phyloP scores from a whole-genome alignment of 2,888 invertebrate species.

The Eutolmus rufibarbis region DNA sequence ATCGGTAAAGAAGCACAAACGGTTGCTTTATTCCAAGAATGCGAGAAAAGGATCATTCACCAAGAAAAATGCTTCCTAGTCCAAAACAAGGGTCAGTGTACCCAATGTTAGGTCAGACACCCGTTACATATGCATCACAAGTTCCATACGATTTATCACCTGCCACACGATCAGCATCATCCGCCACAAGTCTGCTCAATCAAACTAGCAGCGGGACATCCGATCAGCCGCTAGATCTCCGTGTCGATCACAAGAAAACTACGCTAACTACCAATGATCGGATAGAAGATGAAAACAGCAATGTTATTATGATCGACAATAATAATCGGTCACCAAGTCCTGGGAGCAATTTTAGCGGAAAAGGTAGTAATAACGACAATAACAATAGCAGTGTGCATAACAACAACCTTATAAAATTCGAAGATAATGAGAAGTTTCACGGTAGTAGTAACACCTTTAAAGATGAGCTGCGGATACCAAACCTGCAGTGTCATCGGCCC shows the following conservation, averaged over 20 bases:
- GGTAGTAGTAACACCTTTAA: conserved; percentile 48
- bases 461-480: conserved; percentile 58
- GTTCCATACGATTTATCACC: conserved; percentile 74
- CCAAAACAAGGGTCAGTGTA: conserved; percentile 79
- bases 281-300: conserved; percentile 86
- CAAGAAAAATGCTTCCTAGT: conserved; percentile 83
- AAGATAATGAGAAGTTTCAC: conserved; percentile 46
- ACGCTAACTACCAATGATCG: conserved; percentile 61
- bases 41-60: conserved; percentile 92
- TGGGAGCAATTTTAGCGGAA: conserved; percentile 54
- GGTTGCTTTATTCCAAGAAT: conserved; percentile 59
- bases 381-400: conserved; percentile 41
- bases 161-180: conserved; percentile 56
- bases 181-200: conserved; percentile 62
- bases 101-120: conserved; percentile 68
- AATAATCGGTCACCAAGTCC: conserved; percentile 65
- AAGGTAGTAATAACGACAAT: conserved; percentile 49
- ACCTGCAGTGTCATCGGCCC: conserved; percentile 60
- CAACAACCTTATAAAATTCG: conserved; percentile 44
- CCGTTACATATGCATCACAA: conserved; percentile 65
- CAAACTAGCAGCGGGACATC: conserved; percentile 54
- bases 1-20: background rate
- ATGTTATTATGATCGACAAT: conserved; percentile 68
- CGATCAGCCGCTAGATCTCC: conserved; percentile 88
- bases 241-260: conserved; percentile 82